A percentile compares a stretch with the other conserved stretches of the same genome.
These are phyloP conservation scores for Cerceris ruficornis DNA, from an alignment of 2,888 invertebrate genomes.

Conservation along the genomic window DNA sequence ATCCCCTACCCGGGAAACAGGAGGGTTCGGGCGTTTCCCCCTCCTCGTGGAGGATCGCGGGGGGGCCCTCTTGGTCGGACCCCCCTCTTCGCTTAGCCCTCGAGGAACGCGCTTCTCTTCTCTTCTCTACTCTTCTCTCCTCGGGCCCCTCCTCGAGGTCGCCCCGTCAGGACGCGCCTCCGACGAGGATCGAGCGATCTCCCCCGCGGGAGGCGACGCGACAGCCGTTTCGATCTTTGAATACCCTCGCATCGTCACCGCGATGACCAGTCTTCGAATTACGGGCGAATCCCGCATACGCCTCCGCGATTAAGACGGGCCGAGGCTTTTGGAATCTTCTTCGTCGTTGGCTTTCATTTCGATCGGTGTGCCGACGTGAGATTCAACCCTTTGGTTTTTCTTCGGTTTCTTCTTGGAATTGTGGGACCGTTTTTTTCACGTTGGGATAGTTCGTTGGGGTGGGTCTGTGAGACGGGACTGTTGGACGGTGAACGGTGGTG, in stretches of 20 bases:
- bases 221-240: conserved; percentile 75
- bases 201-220: conserved; percentile 68
- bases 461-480: no score
- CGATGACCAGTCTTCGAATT: conserved; percentile 78
- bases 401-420: no score
- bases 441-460: no score
- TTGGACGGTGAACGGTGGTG: neutral
- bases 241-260: conserved; percentile 73
- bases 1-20: conserved; percentile 43
- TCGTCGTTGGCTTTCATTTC: neutral
- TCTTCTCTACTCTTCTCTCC: conserved; percentile 41
- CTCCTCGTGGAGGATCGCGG: conserved; percentile 51
- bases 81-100: conserved; percentile 50
- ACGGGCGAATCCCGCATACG: conserved; percentile 73
- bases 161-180: conserved; percentile 54
- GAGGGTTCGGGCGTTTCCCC: conserved; percentile 56
- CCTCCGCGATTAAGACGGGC: conserved; percentile 39
- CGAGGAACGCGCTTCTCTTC: conserved; percentile 9
- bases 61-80: conserved; percentile 49
- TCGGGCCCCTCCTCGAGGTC: conserved; percentile 40
- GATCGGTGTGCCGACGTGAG: no score
- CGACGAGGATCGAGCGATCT: conserved; percentile 61
- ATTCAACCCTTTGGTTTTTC: no score
- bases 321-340: neutral
- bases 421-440: no score